Evolutionary conservation across 2,113 vertebrate genomes (phyloP).

Genomic region (Indicator indicator): DNA sequence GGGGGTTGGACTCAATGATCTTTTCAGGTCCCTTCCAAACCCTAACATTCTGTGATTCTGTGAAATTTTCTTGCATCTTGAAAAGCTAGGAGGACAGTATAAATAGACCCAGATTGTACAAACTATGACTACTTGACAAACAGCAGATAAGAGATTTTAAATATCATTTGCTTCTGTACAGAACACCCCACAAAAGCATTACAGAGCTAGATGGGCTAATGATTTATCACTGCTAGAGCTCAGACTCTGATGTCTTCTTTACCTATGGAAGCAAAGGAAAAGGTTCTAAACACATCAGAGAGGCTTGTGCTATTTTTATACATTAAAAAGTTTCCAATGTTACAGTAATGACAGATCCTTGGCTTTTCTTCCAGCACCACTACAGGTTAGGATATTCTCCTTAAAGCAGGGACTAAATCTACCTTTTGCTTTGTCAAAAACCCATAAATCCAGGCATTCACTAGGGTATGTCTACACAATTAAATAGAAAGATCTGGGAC

Average conservation of each 20-base stretch:
- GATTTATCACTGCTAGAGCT: background rate
- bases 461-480: background rate
- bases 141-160: background rate
- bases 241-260: background rate
- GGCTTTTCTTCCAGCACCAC: background rate
- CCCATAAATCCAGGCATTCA: background rate
- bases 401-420: background rate
- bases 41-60: too few relatives aligned
- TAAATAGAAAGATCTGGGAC: background rate
- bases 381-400: background rate
- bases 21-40: too few relatives aligned
- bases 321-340: background rate
- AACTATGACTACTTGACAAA: background rate
- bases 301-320: background rate
- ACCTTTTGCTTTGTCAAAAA: background rate
- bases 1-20: too few relatives aligned
- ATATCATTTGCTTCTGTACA: background rate
- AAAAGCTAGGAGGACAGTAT: background rate
- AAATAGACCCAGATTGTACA: background rate
- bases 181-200: background rate
- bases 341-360: background rate
- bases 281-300: background rate
- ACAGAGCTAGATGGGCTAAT: background rate
- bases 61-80: background rate
- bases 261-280: background rate